Conservation (phyloP, 2,797 vertebrate genomes). For the Thalassophryne amazonica region DNA sequence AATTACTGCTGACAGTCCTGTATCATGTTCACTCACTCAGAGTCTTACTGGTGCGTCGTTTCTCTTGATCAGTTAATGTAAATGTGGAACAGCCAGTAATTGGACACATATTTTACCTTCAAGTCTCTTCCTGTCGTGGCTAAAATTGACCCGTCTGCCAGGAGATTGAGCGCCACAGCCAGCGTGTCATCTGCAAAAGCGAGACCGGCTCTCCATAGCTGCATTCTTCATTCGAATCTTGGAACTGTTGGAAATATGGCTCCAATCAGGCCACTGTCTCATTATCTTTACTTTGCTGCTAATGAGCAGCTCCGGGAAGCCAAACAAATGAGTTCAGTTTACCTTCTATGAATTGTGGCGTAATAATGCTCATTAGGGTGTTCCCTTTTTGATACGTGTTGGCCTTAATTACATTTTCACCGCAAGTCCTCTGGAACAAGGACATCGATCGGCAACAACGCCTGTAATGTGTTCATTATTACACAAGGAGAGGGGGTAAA, state of each 20-base stretch:
- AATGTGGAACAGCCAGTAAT: conserved; percentile 89
- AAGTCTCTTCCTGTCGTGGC: conserved; percentile 67
- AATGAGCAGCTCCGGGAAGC: conserved; percentile 71
- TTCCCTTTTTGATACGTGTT: conserved; percentile 60
- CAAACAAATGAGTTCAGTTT: conserved; percentile 69
- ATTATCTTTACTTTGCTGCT: conserved; percentile 74
- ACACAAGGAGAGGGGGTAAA: conserved; percentile 64
- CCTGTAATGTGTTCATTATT: conserved; percentile 77
- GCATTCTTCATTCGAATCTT: conserved; percentile 64
- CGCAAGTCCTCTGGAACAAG: conserved; percentile 34
- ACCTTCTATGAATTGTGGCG: conserved; percentile 73
- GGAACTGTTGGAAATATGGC: conserved; percentile 62
- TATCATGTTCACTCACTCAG: conserved; percentile 86
- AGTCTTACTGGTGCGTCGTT: conserved; percentile 86
- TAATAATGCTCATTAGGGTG: conserved; percentile 75
- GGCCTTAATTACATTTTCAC: conserved; percentile 70
- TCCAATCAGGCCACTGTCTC: conserved; percentile 70
- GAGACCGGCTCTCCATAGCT: conserved; percentile 47
- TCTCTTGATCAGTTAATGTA: conserved; percentile 93
- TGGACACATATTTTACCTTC: conserved; percentile 85
- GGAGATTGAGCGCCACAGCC: no score
- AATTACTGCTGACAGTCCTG: conserved; percentile 85
- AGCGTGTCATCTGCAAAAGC: no score
- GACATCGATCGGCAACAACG: conserved; percentile 63
- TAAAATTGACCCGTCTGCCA: conserved; percentile 65